Evolutionary conservation across 1,140 invertebrate genomes (phyloP), one percentile per base, ranked within the genome.

Genomic region (Drosophila albomicans): DNA sequence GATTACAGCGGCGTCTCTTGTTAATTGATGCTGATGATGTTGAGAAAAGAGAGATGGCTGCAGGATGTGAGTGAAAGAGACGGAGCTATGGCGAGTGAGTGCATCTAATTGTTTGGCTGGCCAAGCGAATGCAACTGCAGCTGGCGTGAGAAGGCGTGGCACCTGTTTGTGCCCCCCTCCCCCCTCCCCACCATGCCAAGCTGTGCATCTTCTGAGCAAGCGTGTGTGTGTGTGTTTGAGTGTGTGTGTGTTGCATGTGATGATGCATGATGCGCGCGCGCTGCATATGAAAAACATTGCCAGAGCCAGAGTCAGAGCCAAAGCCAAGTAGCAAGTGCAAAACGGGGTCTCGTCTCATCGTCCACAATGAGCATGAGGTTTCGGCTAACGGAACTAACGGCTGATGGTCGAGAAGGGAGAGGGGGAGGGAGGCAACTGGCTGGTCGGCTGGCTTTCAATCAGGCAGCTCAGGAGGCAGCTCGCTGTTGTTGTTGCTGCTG

Each of bases 251-350:
- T 51, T 63, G 66, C 66, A 71, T 71, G 45, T 58, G 63, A 52
- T 74, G 35, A 38, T 43, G 73, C 73, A 75, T 65, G 48, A 71
- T 75, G 75, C 75, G 75, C 75, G 75, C 70, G 75, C 75, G 70
- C 71, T 78, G 71, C 70, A 74, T 48, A 56, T 61, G 54, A 67
- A 25, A 56, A 38, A 62, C 54, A 49, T 51, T 59, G 32, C 20
- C 20, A 25, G 20, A 25, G 32, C 6, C 7, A 38, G 35, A 20
- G 57, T 1, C n/a, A 49, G 38, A 45, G 54, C 41, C 63, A 59
- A 66, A 10, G 8, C 8, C 8, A n/a, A 41, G 38, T 41, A 10
- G 8, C 8, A n/a, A 41, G 38, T n/a, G 38, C 11, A 11, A n/a
- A 8, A 25, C 7, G 41, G n/a, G 41, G 41, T 2, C 35, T 38